Base-by-base conservation (phyloP, 35 echinoderm and acorn worm species). In the Chiridota heheva region DNA sequence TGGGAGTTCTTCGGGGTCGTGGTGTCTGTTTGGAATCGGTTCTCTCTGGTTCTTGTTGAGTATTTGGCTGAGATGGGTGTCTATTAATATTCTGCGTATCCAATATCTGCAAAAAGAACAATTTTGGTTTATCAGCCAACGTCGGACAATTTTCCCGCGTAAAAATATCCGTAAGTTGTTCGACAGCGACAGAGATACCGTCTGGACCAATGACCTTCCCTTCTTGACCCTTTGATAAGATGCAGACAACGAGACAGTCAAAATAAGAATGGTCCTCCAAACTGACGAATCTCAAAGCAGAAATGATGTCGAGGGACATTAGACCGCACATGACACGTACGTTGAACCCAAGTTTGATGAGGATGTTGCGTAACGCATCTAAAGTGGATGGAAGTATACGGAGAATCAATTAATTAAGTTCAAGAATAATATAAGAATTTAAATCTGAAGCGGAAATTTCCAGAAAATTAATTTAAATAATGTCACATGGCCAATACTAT, bases 161-260 rank as follows among this genome's bases (percentile, higher is more conserved):
- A 61, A 96, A 96, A 31, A 96, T 96, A 28, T 96, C 87, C n/a
- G 88, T 96, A 12, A 96, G 82, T 63, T 96, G 87, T 5, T 81
- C 66, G 70, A 96, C 69, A 7, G 86, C 68, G 10, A 96, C 92
- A 18, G 77, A 63, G 7, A 87, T 81, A 16, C 83, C 69, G 44
- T 96, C 92, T 16, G 83, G 83, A n/a, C 87, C 92, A 1, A 86
- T 65, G 35, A 90, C 66, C 37, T 78, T 86, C 38, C 78, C 84
- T 16, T 72, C 39, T 0, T 63, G 42, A 18, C 92, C 92, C 8
- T 78, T 64, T 18, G 92, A 96, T 26, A 96, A 66, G 33, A 90
- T 86, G 46, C 87, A 90, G 7, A 96, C 70, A 20, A 96, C 49
- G 28, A 96, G n/a, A 58, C 87, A 96, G 38, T 96, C 92, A 63